Evolutionary conservation across 2,113 vertebrate genomes (phyloP).

Genomic region (Hymenochirus boettgeri): DNA sequence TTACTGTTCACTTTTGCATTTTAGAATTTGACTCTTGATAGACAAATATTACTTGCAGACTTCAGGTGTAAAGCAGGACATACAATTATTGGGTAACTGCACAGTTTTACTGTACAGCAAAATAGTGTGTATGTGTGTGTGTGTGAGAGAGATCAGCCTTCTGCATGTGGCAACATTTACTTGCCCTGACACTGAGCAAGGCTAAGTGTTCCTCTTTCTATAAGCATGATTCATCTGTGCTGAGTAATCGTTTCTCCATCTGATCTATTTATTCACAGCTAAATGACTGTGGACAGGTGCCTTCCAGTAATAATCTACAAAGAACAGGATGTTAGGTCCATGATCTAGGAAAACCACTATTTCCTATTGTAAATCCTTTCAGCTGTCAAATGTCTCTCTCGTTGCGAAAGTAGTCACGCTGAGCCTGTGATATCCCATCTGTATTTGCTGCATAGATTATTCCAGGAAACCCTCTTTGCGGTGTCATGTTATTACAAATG

Average conservation of each 20-base stretch:
- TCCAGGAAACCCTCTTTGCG: constrained; percentile 31
- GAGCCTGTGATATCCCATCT: constrained; percentile 56
- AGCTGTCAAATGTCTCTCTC: constrained; percentile 57
- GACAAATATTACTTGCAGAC: too few relatives aligned
- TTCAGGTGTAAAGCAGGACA: too few relatives aligned
- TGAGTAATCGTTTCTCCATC: constrained; percentile 63
- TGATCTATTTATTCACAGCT: constrained; percentile 67
- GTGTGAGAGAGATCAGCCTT: too few relatives aligned
- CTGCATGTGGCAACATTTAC: too few relatives aligned
- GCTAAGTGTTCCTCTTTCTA: constrained; percentile 49
- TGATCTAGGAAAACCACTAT: constrained; percentile 57
- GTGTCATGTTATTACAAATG: too few relatives aligned
- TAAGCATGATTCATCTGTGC: constrained; percentile 53
- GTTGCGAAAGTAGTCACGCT: constrained; percentile 14
- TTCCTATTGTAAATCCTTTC: constrained; percentile 54
- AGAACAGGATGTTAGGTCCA: constrained; percentile 63
- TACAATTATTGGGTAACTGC: too few relatives aligned
- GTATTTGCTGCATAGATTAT: constrained; percentile 49
- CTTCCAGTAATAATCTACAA: constrained; percentile 70
- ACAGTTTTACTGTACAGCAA: too few relatives aligned
- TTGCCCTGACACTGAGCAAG: too few relatives aligned
- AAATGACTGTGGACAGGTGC: constrained; percentile 69
- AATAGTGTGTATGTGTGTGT: too few relatives aligned
- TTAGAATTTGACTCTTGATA: too few relatives aligned
- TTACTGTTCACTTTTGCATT: too few relatives aligned